Percentiles rank a stretch among this genome's conserved stretches.
Conservation (phyloP, 92 coral and sea anemone genomes). For the Zoanthus sociatus region DNA sequence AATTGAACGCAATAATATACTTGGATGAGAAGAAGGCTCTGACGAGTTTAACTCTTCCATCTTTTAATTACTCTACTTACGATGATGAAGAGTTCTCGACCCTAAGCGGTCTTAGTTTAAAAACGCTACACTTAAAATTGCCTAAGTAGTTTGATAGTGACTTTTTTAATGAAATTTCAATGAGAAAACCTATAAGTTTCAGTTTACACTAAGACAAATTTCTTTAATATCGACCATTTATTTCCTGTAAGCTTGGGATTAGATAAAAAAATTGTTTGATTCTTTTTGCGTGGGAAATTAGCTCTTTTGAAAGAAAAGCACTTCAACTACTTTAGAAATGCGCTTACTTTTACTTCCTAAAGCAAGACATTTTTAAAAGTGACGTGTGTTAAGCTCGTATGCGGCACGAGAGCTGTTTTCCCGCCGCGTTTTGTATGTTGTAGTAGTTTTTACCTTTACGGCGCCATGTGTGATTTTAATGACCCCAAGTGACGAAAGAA, state of each 20-base stretch:
- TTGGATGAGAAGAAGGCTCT: no score
- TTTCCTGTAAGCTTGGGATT: not conserved
- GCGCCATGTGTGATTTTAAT: constrained; percentile 5
- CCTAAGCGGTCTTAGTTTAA: no score
- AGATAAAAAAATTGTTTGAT: not conserved
- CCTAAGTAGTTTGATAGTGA: no score
- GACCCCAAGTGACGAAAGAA: not conserved
- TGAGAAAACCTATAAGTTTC: no score
- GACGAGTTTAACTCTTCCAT: no score
- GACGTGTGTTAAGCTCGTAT: not conserved
- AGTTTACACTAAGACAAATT: no score
- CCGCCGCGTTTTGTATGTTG: not conserved
- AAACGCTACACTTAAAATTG: no score
- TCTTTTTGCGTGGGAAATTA: not conserved
- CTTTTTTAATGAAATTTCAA: no score
- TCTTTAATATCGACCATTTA: no score
- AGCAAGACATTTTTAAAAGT: not conserved
- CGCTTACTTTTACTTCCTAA: not conserved
- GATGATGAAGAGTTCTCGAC: no score
- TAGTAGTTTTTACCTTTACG: not conserved
- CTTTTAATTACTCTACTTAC: no score
- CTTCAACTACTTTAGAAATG: not conserved
- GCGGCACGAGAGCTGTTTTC: not conserved
- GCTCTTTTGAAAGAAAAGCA: not conserved
- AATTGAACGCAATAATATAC: no score